Conservation (phyloP, 2,113 vertebrate species). For the Chionis minor region DNA sequence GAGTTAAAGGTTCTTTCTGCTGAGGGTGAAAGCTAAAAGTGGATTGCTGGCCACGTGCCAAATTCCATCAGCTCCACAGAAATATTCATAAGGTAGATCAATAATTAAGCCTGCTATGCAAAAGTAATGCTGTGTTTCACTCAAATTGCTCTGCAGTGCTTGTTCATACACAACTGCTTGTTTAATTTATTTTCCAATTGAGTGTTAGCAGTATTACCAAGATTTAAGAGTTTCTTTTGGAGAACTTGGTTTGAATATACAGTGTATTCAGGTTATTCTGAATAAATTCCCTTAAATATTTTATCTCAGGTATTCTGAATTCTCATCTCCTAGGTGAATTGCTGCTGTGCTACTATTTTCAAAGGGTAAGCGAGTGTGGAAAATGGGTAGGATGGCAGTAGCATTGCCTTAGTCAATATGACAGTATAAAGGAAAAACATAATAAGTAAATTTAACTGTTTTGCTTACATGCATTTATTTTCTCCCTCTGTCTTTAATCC, state of each 20-base stretch:
- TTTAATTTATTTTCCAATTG: not conserved
- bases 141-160: not conserved
- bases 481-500: not conserved
- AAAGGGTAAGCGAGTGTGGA: not conserved
- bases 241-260: not conserved
- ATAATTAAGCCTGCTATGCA: constrained; percentile 1
- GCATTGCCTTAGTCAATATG: not conserved
- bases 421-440: not conserved
- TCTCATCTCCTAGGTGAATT: not conserved
- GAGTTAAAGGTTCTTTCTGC: not conserved
- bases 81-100: constrained; percentile 4
- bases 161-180: not conserved
- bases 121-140: not conserved
- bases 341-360: not conserved
- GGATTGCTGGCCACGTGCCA: not conserved
- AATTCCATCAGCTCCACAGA: not conserved
- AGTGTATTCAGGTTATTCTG: not conserved
- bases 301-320: not conserved
- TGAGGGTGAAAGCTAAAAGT: not conserved
- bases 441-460: not conserved
- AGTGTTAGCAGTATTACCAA: not conserved
- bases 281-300: not conserved
- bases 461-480: not conserved
- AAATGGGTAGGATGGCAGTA: not conserved
- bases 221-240: not conserved